phyloP scores from a whole-genome alignment of 2,113 vertebrate genomes.

The Anser cygnoides region DNA sequence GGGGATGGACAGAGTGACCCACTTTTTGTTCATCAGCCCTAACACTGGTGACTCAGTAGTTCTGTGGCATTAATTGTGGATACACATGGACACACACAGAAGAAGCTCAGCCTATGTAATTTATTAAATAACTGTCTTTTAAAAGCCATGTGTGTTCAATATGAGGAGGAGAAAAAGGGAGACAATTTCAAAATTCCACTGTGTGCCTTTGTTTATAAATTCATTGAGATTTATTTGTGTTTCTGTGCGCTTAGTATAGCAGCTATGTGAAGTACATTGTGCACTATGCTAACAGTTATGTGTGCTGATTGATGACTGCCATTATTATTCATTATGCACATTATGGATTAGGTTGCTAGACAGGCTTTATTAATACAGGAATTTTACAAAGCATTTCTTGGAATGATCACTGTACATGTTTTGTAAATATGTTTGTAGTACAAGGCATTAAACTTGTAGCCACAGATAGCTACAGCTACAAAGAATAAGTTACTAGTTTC shows the following conservation, averaged over 20 bases:
- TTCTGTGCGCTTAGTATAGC: not conserved
- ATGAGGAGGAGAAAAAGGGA: not conserved
- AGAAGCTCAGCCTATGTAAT: not conserved
- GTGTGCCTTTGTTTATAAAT: not conserved
- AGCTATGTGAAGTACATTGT: not conserved
- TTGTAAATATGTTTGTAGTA: slow-evolving; percentile 16
- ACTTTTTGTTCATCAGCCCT: not conserved
- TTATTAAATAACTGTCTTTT: accelerated
- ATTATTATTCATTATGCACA: slow-evolving; percentile 19
- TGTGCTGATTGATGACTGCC: slow-evolving; percentile 48
- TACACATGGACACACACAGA: not conserved
- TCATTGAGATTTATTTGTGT: slow-evolving; percentile 2
- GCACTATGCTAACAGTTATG: not conserved
- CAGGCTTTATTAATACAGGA: slow-evolving; percentile 35
- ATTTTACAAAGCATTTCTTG: not conserved
- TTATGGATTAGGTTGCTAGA: not conserved
- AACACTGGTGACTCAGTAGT: not conserved
- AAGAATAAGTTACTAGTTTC: not conserved
- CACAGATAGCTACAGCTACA: not conserved
- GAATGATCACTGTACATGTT: not conserved
- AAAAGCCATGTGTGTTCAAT: not conserved
- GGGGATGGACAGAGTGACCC: not conserved
- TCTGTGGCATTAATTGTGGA: accelerated
- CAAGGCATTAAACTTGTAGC: not conserved
- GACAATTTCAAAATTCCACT: not conserved